Conservation (phyloP, 2,888 invertebrate species). For the Tubulanus polymorphus region DNA sequence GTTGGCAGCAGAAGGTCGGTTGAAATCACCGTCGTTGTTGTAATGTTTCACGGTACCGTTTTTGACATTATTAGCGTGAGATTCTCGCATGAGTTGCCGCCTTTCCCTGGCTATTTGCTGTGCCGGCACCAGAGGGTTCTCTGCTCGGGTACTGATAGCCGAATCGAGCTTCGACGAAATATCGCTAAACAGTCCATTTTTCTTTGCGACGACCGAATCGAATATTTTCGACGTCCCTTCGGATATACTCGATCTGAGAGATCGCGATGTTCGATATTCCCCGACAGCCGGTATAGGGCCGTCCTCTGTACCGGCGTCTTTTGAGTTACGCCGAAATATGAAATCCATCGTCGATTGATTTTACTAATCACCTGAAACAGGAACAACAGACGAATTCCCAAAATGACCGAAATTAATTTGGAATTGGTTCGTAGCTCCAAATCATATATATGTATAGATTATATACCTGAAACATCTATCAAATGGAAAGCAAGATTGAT, state of each 20-base stretch:
- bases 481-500: no score
- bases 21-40: neutral
- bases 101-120: neutral
- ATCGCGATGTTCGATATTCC: no score
- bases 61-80: neutral
- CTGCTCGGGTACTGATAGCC: constrained; percentile 10
- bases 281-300: no score
- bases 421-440: no score
- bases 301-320: no score
- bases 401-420: no score
- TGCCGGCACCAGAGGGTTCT: neutral
- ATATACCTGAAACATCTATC: no score
- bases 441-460: no score
- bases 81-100: neutral
- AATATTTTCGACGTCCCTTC: constrained; percentile 45
- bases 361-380: no score
- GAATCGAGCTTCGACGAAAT: constrained; percentile 45
- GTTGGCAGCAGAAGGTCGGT: constrained; percentile 21
- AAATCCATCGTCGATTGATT: no score
- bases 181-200: constrained; percentile 44
- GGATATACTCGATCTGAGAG: constrained; percentile 28
- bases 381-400: no score
- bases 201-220: constrained; percentile 43
- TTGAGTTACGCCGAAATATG: no score
- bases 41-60: neutral